Evolutionary conservation across 2,888 invertebrate genomes (phyloP), one percentile per base, ranked within the genome.

Genomic region (Ophion ventricosus): DNA sequence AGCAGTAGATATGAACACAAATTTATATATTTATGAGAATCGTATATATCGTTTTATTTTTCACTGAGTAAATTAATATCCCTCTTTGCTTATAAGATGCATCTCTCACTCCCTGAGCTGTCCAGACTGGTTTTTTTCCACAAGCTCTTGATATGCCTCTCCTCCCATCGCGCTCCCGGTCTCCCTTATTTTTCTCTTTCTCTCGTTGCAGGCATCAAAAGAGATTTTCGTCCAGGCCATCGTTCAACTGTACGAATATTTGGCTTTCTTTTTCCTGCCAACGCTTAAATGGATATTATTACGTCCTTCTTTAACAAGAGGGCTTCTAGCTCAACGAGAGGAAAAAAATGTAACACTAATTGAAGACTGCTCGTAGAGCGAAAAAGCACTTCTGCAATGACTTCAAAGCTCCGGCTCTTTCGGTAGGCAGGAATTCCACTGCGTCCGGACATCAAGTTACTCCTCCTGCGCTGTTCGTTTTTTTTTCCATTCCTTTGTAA

Each of bases 271-370:
- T 66, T 63, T 79, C 40, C 61, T 54, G 25, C 26, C 29, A 70
- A 63, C 70, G 63, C 64, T 79, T 49, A 63, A 79, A 72, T 72
- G 54, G 54, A 72, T 79, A 79, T 79, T 72, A 79, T 63, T 79
- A 72, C 72, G 64, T 54, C 64, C 70, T 79, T 79, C 56, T 63
- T 63, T 67, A 76, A 76, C 76, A 40, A 76, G 67, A 76, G 76
- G 67, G 40, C 67, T 76, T 57, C 66, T 67, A 66, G 67, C 63
- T 66, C 66, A 63, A 72, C 56, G 79, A 64, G 79, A 35, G 43
- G 49, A 59, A 64, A 70, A 43, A 63, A 73, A 69, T 70, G 78
- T 70, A 69, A 61, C 64, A 43, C 66, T 80, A 80, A 80, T 80
- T 80, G 64, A 73, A 80, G 59, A 72, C 61, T 80, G 66, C 79